These are phyloP conservation scores for Lepus europaeus DNA, from an alignment of 2,113 vertebrate species.

Conservation along the genomic window DNA sequence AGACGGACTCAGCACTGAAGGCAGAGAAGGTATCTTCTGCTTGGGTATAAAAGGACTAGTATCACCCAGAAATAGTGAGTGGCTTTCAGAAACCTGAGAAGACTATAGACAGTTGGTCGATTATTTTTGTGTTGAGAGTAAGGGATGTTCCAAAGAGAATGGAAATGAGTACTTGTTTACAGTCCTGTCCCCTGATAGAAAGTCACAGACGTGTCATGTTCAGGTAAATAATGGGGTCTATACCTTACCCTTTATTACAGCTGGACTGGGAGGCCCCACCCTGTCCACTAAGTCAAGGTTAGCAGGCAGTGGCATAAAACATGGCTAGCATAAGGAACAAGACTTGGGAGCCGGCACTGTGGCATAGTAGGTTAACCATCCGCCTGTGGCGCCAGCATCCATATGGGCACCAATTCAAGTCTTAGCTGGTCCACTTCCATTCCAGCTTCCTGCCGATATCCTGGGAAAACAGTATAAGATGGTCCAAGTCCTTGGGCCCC, in stretches of 20 bases:
- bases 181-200: background rate
- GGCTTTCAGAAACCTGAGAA: background rate
- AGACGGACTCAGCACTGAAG: background rate
- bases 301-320: background rate
- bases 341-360: no score
- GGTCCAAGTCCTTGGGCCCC: no score
- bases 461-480: no score
- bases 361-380: no score
- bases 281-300: background rate
- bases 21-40: no score
- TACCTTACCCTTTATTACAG: background rate
- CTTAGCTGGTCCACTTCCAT: no score
- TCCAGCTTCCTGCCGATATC: no score
- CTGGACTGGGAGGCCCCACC: background rate
- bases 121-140: background rate
- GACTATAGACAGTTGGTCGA: background rate
- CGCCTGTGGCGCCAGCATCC: no score
- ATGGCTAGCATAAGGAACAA: background rate
- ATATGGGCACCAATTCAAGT: no score
- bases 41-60: background rate
- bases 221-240: fast-evolving
- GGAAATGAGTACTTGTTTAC: background rate
- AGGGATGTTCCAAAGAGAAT: background rate
- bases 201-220: fast-evolving
- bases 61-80: background rate